Evolutionary conservation across 2,797 vertebrate species (phyloP).

Genomic region (Danio jaintianensis): DNA sequence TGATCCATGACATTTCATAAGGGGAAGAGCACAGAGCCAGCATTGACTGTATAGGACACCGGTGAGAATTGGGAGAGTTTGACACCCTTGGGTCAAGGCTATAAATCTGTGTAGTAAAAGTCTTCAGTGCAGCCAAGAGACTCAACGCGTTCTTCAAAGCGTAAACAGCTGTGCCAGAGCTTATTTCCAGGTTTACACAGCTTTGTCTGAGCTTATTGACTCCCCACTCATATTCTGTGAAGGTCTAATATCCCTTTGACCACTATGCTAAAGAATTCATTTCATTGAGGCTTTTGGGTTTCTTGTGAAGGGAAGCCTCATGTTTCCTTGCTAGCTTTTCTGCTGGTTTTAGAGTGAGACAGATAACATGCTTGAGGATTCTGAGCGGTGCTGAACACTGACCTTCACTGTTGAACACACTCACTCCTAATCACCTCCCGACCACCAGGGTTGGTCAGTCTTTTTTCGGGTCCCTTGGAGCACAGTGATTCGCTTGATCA

Average conservation of each 20-base stretch:
- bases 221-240: neutral
- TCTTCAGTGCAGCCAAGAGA: conserved; percentile 7
- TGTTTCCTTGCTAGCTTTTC: neutral
- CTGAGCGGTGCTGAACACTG: conserved; percentile 26
- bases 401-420: conserved; percentile 14
- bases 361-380: conserved; percentile 36
- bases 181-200: conserved; percentile 25
- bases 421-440: conserved; percentile 2
- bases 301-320: conserved; percentile 19
- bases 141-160: neutral
- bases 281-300: conserved; percentile 3
- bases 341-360: conserved; percentile 31
- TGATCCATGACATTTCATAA: conserved; percentile 14
- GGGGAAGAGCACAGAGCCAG: neutral
- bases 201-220: neutral
- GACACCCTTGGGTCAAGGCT: neutral
- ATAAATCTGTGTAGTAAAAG: conserved; percentile 11
- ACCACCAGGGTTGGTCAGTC: neutral
- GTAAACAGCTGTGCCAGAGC: conserved; percentile 3
- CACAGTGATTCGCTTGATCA: conserved; percentile 29
- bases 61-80: neutral
- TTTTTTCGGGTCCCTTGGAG: neutral
- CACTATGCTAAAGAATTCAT: conserved; percentile 3
- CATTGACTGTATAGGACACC: conserved; percentile 6
- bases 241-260: conserved; percentile 19